Evolutionary conservation across 2,888 invertebrate species (phyloP).

Genomic region (Meliscaeva auricollis): DNA sequence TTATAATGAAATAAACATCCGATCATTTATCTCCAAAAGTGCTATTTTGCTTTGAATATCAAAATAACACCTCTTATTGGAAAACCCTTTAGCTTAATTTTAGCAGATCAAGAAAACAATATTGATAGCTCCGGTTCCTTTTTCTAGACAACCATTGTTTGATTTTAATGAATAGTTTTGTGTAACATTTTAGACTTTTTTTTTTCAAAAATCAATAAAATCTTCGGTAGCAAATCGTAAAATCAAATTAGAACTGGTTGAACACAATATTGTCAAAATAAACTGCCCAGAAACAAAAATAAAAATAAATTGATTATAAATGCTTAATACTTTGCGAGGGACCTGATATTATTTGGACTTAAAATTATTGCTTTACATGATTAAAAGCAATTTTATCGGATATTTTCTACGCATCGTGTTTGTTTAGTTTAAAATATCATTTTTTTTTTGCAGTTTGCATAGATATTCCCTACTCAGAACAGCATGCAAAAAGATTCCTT

Average conservation of each 20-base stretch:
- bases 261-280: conserved; percentile 43
- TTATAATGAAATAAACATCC: no score
- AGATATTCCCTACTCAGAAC: background rate
- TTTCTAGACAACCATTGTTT: no score
- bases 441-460: background rate
- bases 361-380: conserved; percentile 39
- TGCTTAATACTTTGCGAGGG: background rate
- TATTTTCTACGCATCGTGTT: conserved; percentile 31
- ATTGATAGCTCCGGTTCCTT: no score
- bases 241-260: conserved; percentile 47
- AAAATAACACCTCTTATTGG: no score
- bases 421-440: background rate
- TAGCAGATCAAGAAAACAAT: no score
- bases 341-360: background rate
- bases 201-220: no score
- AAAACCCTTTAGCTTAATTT: no score
- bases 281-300: conserved; percentile 9
- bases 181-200: no score
- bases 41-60: no score
- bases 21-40: no score
- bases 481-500: conserved; percentile 39
- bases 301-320: conserved; percentile 56
- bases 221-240: background rate
- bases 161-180: no score
- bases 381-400: conserved; percentile 52